Evolutionary conservation across 2,113 vertebrate genomes (phyloP).

Genomic region (Clarias gariepinus): DNA sequence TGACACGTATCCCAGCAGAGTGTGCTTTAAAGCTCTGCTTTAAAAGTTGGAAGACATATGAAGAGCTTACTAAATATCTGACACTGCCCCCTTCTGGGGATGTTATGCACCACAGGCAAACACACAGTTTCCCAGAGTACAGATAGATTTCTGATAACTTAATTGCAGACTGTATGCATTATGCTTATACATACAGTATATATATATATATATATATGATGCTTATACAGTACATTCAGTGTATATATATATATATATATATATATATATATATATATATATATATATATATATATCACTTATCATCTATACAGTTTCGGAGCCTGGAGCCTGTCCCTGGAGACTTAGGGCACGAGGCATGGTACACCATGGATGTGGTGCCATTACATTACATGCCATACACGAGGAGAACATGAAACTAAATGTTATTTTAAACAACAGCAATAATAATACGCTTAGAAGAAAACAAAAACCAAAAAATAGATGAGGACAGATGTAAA

Average conservation of each 20-base stretch:
- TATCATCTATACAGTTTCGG: neutral
- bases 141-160: neutral
- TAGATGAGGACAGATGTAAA: neutral
- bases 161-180: neutral
- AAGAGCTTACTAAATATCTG: neutral
- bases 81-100: conserved; percentile 41
- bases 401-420: no score
- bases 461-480: neutral
- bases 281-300: neutral
- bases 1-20: neutral
- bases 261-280: no score
- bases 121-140: neutral
- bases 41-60: no score
- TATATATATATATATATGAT: no score
- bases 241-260: no score
- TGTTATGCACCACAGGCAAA: neutral
- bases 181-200: neutral
- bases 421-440: neutral
- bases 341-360: no score
- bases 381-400: no score
- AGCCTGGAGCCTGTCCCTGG: no score
- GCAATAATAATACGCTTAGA: neutral
- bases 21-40: neutral
- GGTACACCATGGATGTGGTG: no score
- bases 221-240: no score